These are phyloP conservation scores for Eonycteris spelaea DNA, from an alignment of 2,113 vertebrate genomes.

Conservation along the genomic window DNA sequence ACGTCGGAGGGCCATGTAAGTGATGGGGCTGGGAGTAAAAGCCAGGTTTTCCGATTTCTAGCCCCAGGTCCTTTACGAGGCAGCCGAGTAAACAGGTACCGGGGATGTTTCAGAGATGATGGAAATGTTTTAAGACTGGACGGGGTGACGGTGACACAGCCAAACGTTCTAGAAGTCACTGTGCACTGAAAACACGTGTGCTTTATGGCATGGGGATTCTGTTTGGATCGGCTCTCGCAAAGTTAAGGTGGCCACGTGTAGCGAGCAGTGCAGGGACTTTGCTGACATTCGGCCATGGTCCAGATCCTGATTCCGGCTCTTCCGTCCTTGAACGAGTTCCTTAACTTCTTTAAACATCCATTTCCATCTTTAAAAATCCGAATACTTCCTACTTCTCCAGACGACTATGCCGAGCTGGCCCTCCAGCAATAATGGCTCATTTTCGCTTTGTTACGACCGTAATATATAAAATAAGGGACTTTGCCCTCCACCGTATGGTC, in stretches of 20 bases:
- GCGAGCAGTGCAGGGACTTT: neutral
- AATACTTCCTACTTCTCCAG: neutral
- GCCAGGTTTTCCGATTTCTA: neutral
- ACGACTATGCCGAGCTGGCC: neutral
- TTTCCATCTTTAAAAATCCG: neutral
- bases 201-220: neutral
- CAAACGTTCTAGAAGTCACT: neutral
- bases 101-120: neutral
- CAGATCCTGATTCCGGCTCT: neutral
- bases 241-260: neutral
- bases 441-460: neutral
- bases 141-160: neutral
- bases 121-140: neutral
- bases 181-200: neutral
- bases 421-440: neutral
- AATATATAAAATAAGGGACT: neutral
- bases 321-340: neutral
- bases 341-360: neutral
- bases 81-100: conserved; percentile 34
- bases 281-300: neutral
- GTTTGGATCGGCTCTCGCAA: neutral
- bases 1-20: conserved; percentile 4
- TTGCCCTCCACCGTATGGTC: neutral
- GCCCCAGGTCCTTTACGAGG: neutral
- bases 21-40: neutral